Evolutionary conservation across 2,797 vertebrate genomes (phyloP), one percentile per base, ranked within the genome.

Genomic region (Falco naumanni): DNA sequence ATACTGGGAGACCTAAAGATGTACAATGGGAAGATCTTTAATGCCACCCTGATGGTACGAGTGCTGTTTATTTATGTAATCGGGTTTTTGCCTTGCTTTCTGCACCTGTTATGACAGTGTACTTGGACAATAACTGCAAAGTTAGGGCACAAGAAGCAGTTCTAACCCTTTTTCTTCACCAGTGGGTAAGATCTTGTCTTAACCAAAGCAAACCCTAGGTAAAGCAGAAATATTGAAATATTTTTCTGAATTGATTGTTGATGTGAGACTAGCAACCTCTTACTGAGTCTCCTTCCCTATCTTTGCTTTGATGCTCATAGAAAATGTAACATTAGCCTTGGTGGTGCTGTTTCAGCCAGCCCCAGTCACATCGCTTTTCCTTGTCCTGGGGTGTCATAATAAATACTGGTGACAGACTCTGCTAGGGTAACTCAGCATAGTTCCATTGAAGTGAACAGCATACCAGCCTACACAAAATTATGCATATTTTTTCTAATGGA

Each of bases 1-100:
- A 99, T 99, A 96, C 98, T 99, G 85, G 98, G 98, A 43, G 99
- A 99, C 54, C 98, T 99, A 84, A 99, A 99, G 98, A 99, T 98
- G 10, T 99, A 99, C 31, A 98, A 98, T 22, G 99, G 99, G 66
- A 99, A 99, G 97, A 98, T 99, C 93, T 99, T 99, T 94, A 99
- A 99, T 65, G 99, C 99, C 93, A 99, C 99, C 70, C 97, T 99
- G 98, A 99, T 99, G 99, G 99, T 99, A 98, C 0, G 96, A 95
- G 59, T 59, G 31, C 53, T 54, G 7, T 24, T 91, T 18, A 1
- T 26, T 34, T 18, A 2, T 24, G 31, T 34, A 5, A 16, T 4
- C 61, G 56, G 51, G 8, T 29, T 65, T 70, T 57, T 86, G 39
- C 57, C 43, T 84, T 33, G 16, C 31, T 57, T 74, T 80, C 13